phyloP scores from a whole-genome alignment of 2,888 invertebrate species.

The Heliconius cydno region DNA sequence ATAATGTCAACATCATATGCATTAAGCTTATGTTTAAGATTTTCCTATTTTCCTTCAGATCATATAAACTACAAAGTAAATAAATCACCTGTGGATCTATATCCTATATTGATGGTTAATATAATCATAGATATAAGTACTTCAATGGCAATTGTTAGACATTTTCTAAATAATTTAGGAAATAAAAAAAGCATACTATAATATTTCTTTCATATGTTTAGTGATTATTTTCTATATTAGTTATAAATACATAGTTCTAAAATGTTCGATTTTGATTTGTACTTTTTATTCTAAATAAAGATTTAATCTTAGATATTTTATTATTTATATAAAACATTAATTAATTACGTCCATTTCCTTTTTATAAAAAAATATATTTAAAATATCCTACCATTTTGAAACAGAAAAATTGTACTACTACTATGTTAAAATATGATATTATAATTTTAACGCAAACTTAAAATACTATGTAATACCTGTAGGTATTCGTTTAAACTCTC shows the following conservation, averaged over 20 bases:
- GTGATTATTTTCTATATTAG: slow-evolving; percentile 11
- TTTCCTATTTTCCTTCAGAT: neutral
- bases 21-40: neutral
- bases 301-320: neutral
- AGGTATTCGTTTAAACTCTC: fast-evolving
- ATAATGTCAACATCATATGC: neutral
- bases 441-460: no score
- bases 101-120: neutral
- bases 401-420: no score
- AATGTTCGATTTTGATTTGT: slow-evolving; percentile 16
- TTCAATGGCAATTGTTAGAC: slow-evolving; percentile 7
- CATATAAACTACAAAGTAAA: neutral
- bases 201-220: neutral
- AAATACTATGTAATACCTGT: no score
- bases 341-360: no score
- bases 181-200: neutral
- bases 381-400: no score
- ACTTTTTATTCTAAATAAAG: slow-evolving; percentile 28
- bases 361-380: no score
- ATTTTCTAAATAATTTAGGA: neutral
- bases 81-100: neutral
- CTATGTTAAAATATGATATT: no score
- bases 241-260: neutral
- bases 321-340: neutral
- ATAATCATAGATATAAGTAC: slow-evolving; percentile 12